Evolutionary conservation across 2,797 vertebrate genomes (phyloP), one percentile per base, ranked within the genome.

Genomic region (Sphenopsis melanotis): DNA sequence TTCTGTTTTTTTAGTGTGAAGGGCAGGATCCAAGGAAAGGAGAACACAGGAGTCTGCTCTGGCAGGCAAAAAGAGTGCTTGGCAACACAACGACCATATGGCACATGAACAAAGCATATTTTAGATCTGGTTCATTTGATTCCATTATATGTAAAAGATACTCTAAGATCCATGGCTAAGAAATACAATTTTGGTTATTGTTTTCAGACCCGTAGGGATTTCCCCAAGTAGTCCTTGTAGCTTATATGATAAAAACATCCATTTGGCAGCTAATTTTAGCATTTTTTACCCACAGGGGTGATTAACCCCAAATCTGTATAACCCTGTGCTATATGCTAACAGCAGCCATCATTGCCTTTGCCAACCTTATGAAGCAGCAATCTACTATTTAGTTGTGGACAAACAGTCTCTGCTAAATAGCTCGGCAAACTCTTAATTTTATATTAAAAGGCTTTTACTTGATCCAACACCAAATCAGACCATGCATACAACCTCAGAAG

Each of bases 131-230:
- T 93, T 96, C 8, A 52, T 93, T 91, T 93, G 84, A 94, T 80
- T 95, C 69, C 87, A 95, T 91, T 87, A 83, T 57, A 69, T 83
- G 65, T 78, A 95, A 93, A 91, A 91, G 88, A 94, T 41, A 93
- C 20, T 57, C 74, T 46, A 64, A 78, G 71, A 95, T 83, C 52
- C 70, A 53, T 59, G 68, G 66, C 75, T 92, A 92, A 92, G 88
- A 85, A 95, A 94, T 30, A 89, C 50, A 90, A 32, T 83, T 87
- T 74, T 85, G 65, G 77, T 84, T 59, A 83, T 50, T 78, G 78
- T 92, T 96, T 94, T 95, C 76, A 89, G 84, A 87, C 55, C 90
- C 77, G 68, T 74, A 95, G 90, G 64, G 61, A 87, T 87, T 93
- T 94, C 71, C 89, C 59, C 82, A 85, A 92, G 57, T 71, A 91